Conservation (phyloP, 2,113 vertebrate genomes). For the Mus musculus region GRCm39 chr8:94979501-94980000, state of each 20-base stretch:
- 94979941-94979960: not conserved
- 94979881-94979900: not conserved
- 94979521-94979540: not conserved
- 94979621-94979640: not conserved
- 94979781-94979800: too few species aligned
- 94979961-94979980: not conserved
- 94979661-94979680: not conserved
- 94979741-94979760: too few species aligned
- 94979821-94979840: too few species aligned
- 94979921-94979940: not conserved
- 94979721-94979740: not conserved
- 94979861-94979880: too few species aligned
- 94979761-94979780: too few species aligned
- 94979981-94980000: not conserved
- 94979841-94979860: too few species aligned
- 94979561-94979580: not conserved
- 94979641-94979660: not conserved
- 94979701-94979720: not conserved
- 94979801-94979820: too few species aligned
- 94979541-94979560: not conserved
- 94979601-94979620: not conserved
- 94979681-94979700: not conserved
- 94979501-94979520: not conserved
- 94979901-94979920: not conserved
- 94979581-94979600: not conserved